Base-by-base conservation (phyloP, 2,888 invertebrate species). In the Koerneria pararmatus region DNA sequence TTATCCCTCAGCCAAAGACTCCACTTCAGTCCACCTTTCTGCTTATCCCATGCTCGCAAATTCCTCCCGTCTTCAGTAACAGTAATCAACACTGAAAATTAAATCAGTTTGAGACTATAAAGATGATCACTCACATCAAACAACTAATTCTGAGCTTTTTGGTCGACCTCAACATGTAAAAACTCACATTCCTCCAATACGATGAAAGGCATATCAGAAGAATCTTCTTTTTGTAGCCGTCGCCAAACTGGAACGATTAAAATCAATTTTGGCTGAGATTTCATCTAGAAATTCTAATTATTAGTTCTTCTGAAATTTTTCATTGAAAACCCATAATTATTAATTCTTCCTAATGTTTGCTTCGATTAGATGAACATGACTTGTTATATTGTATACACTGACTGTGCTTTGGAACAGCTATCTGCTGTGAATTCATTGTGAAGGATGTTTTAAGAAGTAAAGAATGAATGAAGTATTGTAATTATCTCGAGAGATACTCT, bases 41-140 rank as follows among this genome's bases (percentile, higher is more conserved):
- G 27, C 31, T 70, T 71, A 29, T 67, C 65, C 76, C 76, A 77
- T 0, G 69, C 68, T 11, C 77, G 69, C 0, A 75, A 51, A 1
- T 63, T 51, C 41, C 69, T 59, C 2, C 75, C 75, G 29, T 65
- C 70, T n/a, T 73, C 67, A 1, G 75, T 61, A 1, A 73, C 46
- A 5, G 74, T 63, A 57, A 71, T 71, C 27, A 77, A 63, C 24
- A 71, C 72, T 73, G 57, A 24, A 68, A 57, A 34, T 53, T 56
- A 56, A 29, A 31, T 22, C 8, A 6, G 19, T 41, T 60, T 37
- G 11, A 31, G 22, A 57, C 8, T 57, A 22, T 31, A 22, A 57
- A 57, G 51, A 60, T 57, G 1, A 34, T 57, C 34, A 29, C 11
- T 6, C 8, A 3, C 46, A 37, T 24, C 58, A 37, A 51, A 60